Base-by-base conservation (phyloP, 2,113 vertebrate species). In the Struthidea cinerea region DNA sequence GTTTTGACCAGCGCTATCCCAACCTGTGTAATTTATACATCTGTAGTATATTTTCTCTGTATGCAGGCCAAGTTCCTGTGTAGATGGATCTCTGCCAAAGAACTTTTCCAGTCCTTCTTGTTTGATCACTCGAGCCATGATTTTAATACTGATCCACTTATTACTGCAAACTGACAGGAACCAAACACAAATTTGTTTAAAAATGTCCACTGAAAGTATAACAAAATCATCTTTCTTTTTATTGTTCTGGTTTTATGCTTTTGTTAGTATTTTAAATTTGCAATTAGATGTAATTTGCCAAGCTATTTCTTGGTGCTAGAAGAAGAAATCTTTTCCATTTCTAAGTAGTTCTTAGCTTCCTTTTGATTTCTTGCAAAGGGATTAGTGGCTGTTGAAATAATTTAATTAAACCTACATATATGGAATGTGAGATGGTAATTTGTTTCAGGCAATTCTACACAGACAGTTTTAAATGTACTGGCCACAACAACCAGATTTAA, bases 1-100 rank as follows among this genome's bases (percentile, higher is more conserved):
- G 59, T 73, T 97, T 90, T 94, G 92, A 95, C 78, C 94, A 94
- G 73, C 73, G 46, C 92, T 89, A 44, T 97, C 90, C 82, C 88
- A 96, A 93, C 77, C 87, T 96, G 81, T 32, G 30, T 94, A 95
- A 98, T 97, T 97, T 98, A 97, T 96, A 92, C 70, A 96, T 95
- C 80, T 93, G 95, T 65, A 84, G 87, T 26, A 11, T 97, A 95
- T 97, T 98, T 98, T 96, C 92, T 88, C 93, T 97, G 96, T 89
- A 89, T 30, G 46, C 57, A 79, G 79, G 95, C 97, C 98, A 98
- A 97, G 70, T 97, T 96, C 68, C 84, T 91, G 74, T 78, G 74
- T 49, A 56, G 47, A 39, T 78, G 50, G 81, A 68, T 73, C 52
- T 95, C 33, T 97, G 97, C 97, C 98, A 98, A 95, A 92, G 59